Evolutionary conservation across 2,888 invertebrate species (phyloP).

Genomic region (Lapara coniferarum): DNA sequence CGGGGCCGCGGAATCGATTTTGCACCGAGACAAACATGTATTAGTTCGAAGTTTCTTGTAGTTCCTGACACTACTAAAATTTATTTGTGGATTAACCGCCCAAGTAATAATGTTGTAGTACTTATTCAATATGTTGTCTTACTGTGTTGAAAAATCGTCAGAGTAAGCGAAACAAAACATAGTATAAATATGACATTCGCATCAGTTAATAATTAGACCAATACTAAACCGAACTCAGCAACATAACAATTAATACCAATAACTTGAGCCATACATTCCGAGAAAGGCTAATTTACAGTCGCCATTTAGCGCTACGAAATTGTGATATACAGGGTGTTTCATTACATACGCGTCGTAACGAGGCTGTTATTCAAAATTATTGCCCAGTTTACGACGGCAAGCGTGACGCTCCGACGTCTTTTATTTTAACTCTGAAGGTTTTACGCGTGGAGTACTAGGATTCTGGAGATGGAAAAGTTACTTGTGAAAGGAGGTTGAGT

Average conservation of each 20-base stretch:
- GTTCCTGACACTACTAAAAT: no score
- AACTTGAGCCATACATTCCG: conserved; percentile 42
- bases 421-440: conserved; percentile 19
- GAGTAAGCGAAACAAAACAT: no score
- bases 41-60: no score
- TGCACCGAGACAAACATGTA: no score
- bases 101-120: no score
- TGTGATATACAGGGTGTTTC: conserved; percentile 76
- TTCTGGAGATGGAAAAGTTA: background rate
- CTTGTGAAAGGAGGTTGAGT: background rate
- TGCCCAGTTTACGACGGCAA: conserved; percentile 63
- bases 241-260: conserved; percentile 22
- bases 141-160: no score
- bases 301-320: conserved; percentile 69
- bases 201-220: background rate
- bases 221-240: background rate
- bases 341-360: conserved; percentile 70
- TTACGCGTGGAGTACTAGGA: background rate
- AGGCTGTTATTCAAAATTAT: conserved; percentile 75
- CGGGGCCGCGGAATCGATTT: no score
- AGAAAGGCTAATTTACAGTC: conserved; percentile 62
- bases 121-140: no score
- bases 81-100: no score
- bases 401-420: conserved; percentile 40
- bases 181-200: no score